These are phyloP conservation scores for Botia almorhae DNA, from an alignment of 2,797 vertebrate species.

Conservation along the genomic window DNA sequence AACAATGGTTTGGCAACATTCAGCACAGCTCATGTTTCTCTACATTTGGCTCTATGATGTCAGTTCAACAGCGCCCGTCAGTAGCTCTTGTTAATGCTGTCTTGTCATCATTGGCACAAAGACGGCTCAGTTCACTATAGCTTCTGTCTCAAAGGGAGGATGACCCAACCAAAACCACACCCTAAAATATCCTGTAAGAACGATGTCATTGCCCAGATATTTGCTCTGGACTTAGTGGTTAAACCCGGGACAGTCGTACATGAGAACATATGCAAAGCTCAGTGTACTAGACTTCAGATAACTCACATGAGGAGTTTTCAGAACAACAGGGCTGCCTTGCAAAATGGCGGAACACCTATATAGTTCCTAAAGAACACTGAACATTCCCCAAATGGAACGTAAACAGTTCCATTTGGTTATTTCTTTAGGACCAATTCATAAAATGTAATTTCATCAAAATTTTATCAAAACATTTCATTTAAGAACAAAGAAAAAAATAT, in stretches of 20 bases:
- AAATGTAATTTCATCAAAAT: no score
- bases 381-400: no score
- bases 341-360: neutral
- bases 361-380: no score
- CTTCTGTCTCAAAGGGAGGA: neutral
- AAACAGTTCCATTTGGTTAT: no score
- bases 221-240: neutral
- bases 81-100: neutral
- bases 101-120: neutral
- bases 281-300: neutral
- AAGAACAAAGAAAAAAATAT: no score
- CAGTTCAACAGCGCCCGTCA: slow-evolving; percentile 27
- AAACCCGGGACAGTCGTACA: neutral
- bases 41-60: slow-evolving; percentile 31
- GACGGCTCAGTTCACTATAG: neutral
- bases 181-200: neutral
- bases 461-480: no score
- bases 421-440: no score
- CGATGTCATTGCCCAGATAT: neutral
- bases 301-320: neutral
- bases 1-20: neutral
- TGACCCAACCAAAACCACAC: slow-evolving; percentile 25
- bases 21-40: slow-evolving; percentile 33
- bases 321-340: neutral
- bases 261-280: neutral